These are phyloP conservation scores for Cabera pusaria DNA, from an alignment of 2,888 invertebrate genomes.

Conservation along the genomic window DNA sequence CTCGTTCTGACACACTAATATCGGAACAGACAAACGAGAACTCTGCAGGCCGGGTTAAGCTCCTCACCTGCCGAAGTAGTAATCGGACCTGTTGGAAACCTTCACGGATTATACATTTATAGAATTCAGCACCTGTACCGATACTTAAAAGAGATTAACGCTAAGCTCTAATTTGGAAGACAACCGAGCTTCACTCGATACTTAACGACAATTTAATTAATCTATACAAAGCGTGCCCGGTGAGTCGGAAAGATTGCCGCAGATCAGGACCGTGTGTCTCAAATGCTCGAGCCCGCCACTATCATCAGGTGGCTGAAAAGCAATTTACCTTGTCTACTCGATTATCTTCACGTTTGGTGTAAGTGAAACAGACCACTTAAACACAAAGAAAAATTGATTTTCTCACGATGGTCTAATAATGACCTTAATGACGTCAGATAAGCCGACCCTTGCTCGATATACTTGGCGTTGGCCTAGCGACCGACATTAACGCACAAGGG, in stretches of 20 bases:
- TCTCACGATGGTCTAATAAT: slow-evolving; percentile 34
- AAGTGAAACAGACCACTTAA: slow-evolving; percentile 40
- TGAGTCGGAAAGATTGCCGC: slow-evolving; percentile 22
- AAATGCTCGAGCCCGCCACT: slow-evolving; percentile 28
- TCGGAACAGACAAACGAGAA: slow-evolving; percentile 23
- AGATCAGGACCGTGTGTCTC: slow-evolving; percentile 21
- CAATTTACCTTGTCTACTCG: slow-evolving; percentile 44
- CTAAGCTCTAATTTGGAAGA: slow-evolving; percentile 11
- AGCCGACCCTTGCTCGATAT: slow-evolving; percentile 24
- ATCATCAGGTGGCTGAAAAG: slow-evolving; percentile 43
- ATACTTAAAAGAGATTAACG: slow-evolving; percentile 14
- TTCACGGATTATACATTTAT: slow-evolving; percentile 17
- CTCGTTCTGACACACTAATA: slow-evolving; percentile 17
- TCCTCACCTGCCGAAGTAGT: slow-evolving; percentile 12
- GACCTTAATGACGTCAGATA: slow-evolving; percentile 31
- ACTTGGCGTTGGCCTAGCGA: slow-evolving; percentile 31
- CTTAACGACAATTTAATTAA: slow-evolving; percentile 20
- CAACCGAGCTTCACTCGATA: slow-evolving; percentile 3
- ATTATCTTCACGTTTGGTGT: slow-evolving; percentile 36
- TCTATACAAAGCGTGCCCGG: slow-evolving; percentile 13
- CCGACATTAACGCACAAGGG: slow-evolving; percentile 51
- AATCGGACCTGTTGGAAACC: slow-evolving; percentile 16
- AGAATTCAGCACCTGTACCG: slow-evolving; percentile 17
- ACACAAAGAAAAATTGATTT: slow-evolving; percentile 41
- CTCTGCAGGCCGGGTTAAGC: slow-evolving; percentile 20